A percentile compares a stretch with the other conserved stretches of the same genome.
Conservation (phyloP, 2,113 vertebrate species). For the Onychostruthus taczanowskii region DNA sequence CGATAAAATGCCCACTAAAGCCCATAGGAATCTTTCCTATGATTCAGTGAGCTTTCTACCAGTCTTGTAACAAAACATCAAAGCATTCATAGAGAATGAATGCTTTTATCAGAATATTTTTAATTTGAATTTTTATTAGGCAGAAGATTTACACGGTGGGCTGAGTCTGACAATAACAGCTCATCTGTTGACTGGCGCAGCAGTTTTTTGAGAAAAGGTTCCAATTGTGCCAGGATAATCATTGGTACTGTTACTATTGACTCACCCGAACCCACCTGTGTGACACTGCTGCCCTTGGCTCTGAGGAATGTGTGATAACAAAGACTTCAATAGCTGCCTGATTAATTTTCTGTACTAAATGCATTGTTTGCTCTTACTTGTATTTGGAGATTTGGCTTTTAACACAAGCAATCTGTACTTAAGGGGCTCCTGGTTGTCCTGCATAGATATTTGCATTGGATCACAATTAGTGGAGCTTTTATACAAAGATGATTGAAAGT, state of each 20-base stretch:
- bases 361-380: background rate
- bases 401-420: background rate
- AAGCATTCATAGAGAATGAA: background rate
- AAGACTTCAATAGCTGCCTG: background rate
- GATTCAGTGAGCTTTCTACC: background rate
- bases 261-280: fast-evolving
- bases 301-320: fast-evolving
- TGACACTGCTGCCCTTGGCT: background rate
- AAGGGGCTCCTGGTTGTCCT: background rate
- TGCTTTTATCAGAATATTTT: background rate
- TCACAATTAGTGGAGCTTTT: background rate
- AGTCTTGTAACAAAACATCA: background rate
- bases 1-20: background rate
- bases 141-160: background rate
- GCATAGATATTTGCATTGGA: background rate
- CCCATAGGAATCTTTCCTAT: background rate
- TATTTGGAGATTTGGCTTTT: background rate
- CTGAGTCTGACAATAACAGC: background rate
- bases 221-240: background rate
- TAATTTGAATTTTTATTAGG: background rate
- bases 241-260: background rate
- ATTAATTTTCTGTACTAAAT: background rate
- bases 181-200: background rate
- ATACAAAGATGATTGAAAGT: background rate
- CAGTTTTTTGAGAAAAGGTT: background rate